A percentile compares a stretch with the other conserved stretches of the same genome.
Evolutionary conservation across 2,113 vertebrate species (phyloP).

Genomic region (Sebastes schlegelii): DNA sequence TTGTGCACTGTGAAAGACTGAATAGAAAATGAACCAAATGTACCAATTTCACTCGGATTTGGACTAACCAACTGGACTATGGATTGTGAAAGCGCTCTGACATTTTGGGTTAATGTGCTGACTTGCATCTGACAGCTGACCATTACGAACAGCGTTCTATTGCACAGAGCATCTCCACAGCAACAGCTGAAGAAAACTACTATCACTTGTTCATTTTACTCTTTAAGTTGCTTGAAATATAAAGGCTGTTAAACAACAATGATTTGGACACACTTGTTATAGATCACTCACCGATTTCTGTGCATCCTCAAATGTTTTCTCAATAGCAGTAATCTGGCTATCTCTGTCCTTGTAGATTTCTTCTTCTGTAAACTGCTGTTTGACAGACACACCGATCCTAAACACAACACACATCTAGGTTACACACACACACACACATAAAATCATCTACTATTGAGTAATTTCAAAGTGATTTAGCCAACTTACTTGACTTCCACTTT

Average conservation of each 20-base stretch:
- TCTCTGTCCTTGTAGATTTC: slow-evolving; percentile 97
- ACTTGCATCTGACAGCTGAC: neutral
- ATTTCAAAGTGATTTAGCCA: neutral
- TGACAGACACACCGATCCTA: slow-evolving; percentile 95
- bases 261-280: neutral
- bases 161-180: neutral
- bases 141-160: neutral
- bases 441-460: rapidly evolving
- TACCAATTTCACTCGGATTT: no score
- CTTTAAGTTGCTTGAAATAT: neutral
- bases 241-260: neutral
- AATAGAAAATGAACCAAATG: no score
- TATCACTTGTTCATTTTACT: neutral
- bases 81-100: no score
- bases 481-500: slow-evolving; percentile 96
- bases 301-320: slow-evolving; percentile 97
- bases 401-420: neutral
- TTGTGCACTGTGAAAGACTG: no score
- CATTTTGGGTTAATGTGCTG: neutral
- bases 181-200: neutral
- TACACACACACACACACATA: neutral
- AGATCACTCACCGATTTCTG: slow-evolving; percentile 87
- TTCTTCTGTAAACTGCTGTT: slow-evolving; percentile 97
- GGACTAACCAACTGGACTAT: no score
- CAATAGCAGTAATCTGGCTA: slow-evolving; percentile 95